Conservation (phyloP, 2,113 vertebrate genomes). For the Lethenteron camtschaticum region DNA sequence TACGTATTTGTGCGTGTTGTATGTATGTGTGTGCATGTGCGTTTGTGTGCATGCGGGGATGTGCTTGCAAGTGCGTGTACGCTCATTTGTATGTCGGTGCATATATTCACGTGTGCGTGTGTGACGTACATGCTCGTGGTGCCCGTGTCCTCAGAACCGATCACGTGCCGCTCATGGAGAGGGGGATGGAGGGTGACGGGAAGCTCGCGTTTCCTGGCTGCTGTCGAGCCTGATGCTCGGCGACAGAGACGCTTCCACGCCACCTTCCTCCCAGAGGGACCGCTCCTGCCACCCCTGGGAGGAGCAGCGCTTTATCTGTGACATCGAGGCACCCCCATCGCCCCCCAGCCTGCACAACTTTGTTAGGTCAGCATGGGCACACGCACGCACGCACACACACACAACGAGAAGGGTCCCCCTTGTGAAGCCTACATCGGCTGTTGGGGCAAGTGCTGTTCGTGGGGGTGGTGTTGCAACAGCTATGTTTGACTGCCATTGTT, state of each 20-base stretch:
- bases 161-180: neutral
- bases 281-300: too few relatives aligned
- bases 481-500: too few relatives aligned
- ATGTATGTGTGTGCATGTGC: neutral
- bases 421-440: too few relatives aligned
- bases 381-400: too few relatives aligned
- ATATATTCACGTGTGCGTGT: neutral
- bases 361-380: too few relatives aligned
- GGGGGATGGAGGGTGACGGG: neutral
- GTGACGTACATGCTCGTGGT: neutral
- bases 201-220: neutral
- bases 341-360: too few relatives aligned
- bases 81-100: neutral
- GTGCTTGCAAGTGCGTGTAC: neutral
- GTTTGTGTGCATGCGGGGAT: neutral
- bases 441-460: too few relatives aligned
- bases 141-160: neutral
- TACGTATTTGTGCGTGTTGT: neutral
- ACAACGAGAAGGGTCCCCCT: too few relatives aligned
- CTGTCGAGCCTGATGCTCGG: neutral
- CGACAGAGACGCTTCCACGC: neutral
- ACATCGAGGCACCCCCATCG: too few relatives aligned
- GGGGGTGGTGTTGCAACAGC: too few relatives aligned
- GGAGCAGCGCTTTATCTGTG: too few relatives aligned
- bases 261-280: neutral